phyloP scores from a whole-genome alignment of 92 coral and sea anemone species.

The Zoanthus sociatus region DNA sequence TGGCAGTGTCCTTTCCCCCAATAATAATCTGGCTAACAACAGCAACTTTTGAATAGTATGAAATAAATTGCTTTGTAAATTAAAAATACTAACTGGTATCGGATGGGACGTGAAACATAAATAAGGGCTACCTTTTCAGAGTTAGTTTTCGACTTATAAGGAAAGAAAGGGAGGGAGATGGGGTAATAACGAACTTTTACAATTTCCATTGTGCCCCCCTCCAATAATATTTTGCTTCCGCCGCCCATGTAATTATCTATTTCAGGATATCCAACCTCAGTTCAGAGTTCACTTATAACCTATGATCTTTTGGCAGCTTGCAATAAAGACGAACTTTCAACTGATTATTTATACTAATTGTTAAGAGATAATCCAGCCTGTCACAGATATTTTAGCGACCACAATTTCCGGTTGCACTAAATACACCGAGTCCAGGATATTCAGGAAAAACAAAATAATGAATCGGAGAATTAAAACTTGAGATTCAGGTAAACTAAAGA shows the following conservation, averaged over 20 bases:
- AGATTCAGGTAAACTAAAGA: neutral
- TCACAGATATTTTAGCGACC: constrained; percentile 1
- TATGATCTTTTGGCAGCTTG: constrained; percentile 10
- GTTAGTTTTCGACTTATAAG: too few relatives aligned
- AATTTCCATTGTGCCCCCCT: neutral
- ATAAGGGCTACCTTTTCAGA: too few relatives aligned
- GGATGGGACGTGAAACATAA: too few relatives aligned
- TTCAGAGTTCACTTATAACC: constrained; percentile 11
- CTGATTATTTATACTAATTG: constrained; percentile 25
- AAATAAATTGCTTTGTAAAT: too few relatives aligned
- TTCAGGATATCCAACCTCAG: constrained; percentile 6
- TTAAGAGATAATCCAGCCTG: neutral
- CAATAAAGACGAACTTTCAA: constrained; percentile 11
- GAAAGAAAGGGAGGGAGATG: too few relatives aligned
- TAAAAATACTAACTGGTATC: too few relatives aligned
- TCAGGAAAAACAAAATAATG: neutral
- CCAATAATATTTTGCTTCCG: neutral
- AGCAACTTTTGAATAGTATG: too few relatives aligned
- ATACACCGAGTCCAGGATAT: constrained; percentile 6
- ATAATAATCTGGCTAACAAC: too few relatives aligned
- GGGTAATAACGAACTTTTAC: neutral
- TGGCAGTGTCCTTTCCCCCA: too few relatives aligned
- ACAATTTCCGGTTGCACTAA: constrained; percentile 21
- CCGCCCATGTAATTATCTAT: neutral
- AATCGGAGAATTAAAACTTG: neutral